Conservation (phyloP, 2,797 vertebrate genomes). For the Thunnus albacares region DNA sequence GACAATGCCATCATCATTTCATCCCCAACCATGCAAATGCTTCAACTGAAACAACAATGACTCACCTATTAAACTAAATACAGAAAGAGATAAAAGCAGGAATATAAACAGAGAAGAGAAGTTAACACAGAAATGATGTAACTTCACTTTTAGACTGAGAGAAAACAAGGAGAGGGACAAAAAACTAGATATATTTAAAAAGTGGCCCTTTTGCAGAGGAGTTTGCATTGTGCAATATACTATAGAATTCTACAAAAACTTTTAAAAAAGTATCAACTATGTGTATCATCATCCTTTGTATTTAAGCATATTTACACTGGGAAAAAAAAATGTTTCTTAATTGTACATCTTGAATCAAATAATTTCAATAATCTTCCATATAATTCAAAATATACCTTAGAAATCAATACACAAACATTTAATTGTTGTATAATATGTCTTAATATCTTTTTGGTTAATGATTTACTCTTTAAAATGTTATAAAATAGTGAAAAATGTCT, state of each 20-base stretch:
- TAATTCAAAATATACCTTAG: neutral
- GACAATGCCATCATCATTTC: neutral
- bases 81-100: neutral
- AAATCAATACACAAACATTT: no score
- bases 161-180: neutral
- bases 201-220: neutral
- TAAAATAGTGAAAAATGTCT: neutral
- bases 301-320: neutral
- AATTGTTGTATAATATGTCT: no score
- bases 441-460: neutral
- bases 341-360: neutral
- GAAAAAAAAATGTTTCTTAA: neutral
- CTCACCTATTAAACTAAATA: constrained; percentile 88
- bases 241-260: no score
- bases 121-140: neutral
- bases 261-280: neutral
- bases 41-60: constrained; percentile 79
- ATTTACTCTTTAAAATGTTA: neutral
- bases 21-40: constrained; percentile 84
- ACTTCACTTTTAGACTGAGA: neutral
- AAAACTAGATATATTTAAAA: neutral
- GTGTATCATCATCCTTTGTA: neutral
- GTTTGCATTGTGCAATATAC: no score
- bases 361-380: neutral
- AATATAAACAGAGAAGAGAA: neutral